These are phyloP conservation scores for Papilio machaon DNA, from an alignment of 1,140 invertebrate genomes.

Conservation along the genomic window DNA sequence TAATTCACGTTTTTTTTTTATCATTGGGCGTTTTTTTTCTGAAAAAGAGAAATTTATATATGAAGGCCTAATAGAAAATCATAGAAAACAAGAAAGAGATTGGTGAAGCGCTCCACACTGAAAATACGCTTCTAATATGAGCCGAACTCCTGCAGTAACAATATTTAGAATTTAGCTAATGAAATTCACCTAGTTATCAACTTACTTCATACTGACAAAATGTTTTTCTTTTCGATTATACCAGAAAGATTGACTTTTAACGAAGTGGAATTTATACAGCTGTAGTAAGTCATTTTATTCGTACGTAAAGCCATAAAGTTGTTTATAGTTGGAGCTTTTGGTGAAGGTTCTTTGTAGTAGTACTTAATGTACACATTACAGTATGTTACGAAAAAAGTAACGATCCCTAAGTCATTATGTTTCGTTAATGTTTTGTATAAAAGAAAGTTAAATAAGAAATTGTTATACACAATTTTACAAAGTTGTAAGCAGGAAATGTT, in stretches of 20 bases:
- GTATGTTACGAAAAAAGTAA: not conserved
- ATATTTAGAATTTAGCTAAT: too few relatives aligned
- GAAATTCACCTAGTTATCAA: too few relatives aligned
- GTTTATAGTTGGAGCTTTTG: not conserved
- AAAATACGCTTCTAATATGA: too few relatives aligned
- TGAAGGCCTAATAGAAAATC: too few relatives aligned
- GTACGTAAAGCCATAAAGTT: not conserved
- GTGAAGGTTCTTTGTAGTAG: not conserved
- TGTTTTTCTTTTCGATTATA: too few relatives aligned
- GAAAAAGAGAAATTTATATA: too few relatives aligned
- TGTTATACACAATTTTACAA: not conserved
- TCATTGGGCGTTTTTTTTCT: too few relatives aligned
- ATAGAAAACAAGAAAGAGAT: too few relatives aligned
- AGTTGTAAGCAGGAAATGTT: not conserved
- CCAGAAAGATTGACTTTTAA: not conserved
- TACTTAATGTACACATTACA: constrained; percentile 13
- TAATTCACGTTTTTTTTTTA: too few relatives aligned
- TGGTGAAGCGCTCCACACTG: too few relatives aligned
- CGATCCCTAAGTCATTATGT: not conserved
- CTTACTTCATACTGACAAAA: too few relatives aligned
- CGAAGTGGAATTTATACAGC: not conserved
- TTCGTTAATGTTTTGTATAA: not conserved
- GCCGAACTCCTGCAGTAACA: too few relatives aligned
- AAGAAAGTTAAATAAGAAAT: not conserved
- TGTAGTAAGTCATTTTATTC: constrained; percentile 5